Conservation (phyloP, 2,888 invertebrate genomes). For the Malachius bipustulatus region DNA sequence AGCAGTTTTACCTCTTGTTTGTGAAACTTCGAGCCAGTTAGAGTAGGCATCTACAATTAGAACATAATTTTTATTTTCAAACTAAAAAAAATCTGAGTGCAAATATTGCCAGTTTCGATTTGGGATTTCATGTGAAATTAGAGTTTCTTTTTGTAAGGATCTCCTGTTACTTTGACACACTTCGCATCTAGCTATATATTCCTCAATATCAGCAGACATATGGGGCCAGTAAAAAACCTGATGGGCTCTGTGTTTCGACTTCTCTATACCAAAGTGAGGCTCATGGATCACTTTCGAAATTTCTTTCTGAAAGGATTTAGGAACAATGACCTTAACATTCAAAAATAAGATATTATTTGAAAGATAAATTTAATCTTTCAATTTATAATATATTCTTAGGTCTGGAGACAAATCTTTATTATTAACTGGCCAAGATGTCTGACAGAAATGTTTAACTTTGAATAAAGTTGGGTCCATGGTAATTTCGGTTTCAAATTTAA, state of each 20-base stretch:
- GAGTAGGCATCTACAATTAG: neutral
- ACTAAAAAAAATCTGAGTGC: constrained; percentile 1
- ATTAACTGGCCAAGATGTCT: constrained; percentile 12
- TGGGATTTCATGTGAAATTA: too few species aligned
- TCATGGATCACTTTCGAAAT: constrained; percentile 15
- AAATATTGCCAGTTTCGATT: constrained; percentile 7
- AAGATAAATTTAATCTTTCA: constrained; percentile 13
- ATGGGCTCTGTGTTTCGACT: constrained; percentile 15
- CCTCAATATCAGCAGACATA: constrained; percentile 17
- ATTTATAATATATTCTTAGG: constrained; percentile 13
- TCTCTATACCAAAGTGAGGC: constrained; percentile 15
- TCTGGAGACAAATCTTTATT: constrained; percentile 7
- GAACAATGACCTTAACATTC: constrained; percentile 15
- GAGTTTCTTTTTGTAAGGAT: too few species aligned
- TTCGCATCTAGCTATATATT: too few species aligned
- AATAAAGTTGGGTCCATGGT: constrained; percentile 3
- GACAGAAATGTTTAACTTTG: constrained; percentile 4
- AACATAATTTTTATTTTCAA: neutral
- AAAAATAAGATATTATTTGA: constrained; percentile 15
- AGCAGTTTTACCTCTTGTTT: constrained; percentile 2
- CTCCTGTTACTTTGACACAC: too few species aligned
- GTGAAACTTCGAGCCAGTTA: constrained; percentile 1
- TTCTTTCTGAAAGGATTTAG: constrained; percentile 10
- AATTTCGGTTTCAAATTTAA: constrained; percentile 3
- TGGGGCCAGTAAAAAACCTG: constrained; percentile 15